Percentiles rank a stretch among this genome's conserved stretches.
These are phyloP conservation scores for Andrena flavipes DNA, from an alignment of 2,888 invertebrate genomes.

Conservation along the genomic window DNA sequence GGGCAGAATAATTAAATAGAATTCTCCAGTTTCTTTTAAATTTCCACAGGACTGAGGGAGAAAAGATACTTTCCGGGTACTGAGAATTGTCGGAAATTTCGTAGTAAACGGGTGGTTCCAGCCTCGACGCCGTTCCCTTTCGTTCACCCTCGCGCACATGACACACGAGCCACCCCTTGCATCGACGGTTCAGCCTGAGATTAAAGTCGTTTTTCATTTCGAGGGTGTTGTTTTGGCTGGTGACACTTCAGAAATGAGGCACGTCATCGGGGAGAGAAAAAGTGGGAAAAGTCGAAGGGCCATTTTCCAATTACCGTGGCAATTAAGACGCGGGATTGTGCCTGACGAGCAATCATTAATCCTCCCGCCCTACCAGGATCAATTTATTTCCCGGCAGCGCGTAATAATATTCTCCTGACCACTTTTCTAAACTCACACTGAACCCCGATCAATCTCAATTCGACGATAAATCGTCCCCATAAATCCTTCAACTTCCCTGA, in stretches of 20 bases:
- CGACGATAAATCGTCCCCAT: too few species aligned
- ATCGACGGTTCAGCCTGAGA: conserved; percentile 64
- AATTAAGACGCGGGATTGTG: conserved; percentile 34
- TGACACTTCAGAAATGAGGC: conserved; percentile 63
- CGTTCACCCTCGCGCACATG: conserved; percentile 53
- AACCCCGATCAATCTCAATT: too few species aligned
- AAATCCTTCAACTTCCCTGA: too few species aligned
- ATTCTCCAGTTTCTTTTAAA: not conserved
- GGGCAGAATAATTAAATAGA: not conserved
- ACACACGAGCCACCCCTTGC: conserved; percentile 63
- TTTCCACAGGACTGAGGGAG: not conserved
- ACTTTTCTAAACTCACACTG: not conserved
- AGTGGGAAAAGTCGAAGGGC: conserved; percentile 38
- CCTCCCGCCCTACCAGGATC: not conserved
- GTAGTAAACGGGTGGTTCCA: conserved; percentile 42
- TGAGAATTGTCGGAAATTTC: conserved; percentile 44
- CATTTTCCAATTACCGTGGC: conserved; percentile 57
- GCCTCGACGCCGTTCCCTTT: conserved; percentile 30
- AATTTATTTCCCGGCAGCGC: not conserved
- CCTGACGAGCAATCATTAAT: conserved; percentile 38
- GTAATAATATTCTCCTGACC: not conserved
- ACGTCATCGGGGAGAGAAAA: conserved; percentile 14
- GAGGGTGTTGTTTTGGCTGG: conserved; percentile 55
- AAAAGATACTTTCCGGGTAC: conserved; percentile 19
- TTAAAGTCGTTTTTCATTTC: conserved; percentile 73